These are phyloP conservation scores for Antedon mediterranea DNA, from an alignment of 53 echinoderm and acorn worm genomes.

Conservation along the genomic window DNA sequence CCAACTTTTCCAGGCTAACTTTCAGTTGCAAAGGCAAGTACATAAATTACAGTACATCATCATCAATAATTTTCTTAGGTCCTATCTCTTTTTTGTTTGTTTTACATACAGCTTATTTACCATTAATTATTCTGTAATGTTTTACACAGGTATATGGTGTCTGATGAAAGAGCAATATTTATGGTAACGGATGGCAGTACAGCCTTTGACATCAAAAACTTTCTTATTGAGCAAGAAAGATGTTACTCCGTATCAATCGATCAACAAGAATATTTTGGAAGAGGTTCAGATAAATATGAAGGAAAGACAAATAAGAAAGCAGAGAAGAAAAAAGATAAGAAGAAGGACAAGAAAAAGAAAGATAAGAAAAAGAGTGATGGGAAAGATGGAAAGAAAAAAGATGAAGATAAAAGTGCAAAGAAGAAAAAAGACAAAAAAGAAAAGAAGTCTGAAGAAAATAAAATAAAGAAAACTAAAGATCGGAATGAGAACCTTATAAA, in stretches of 20 bases:
- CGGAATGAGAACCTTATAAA: neutral
- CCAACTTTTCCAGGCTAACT: slow-evolving; percentile 74
- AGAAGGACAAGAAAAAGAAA: neutral
- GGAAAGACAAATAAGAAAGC: slow-evolving; percentile 24
- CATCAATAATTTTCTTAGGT: neutral
- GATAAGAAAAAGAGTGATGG: slow-evolving; percentile 6
- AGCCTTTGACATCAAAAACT: slow-evolving; percentile 90
- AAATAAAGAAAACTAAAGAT: slow-evolving; percentile 11
- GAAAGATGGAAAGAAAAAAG: neutral
- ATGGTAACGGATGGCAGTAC: slow-evolving; percentile 59
- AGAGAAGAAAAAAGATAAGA: slow-evolving; percentile 30
- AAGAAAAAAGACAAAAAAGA: neutral
- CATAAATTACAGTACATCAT: too few species aligned
- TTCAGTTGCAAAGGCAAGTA: slow-evolving; percentile 60
- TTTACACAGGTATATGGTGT: slow-evolving; percentile 57
- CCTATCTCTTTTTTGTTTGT: neutral
- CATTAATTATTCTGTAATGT: neutral
- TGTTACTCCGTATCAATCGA: slow-evolving; percentile 75
- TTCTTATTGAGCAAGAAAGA: slow-evolving; percentile 67
- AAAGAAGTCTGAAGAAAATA: slow-evolving; percentile 16
- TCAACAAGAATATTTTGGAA: slow-evolving; percentile 60
- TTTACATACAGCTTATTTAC: neutral
- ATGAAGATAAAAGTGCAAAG: slow-evolving; percentile 12
- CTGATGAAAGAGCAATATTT: slow-evolving; percentile 54
- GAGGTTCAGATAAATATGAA: slow-evolving; percentile 52